Percentiles rank a stretch among this genome's conserved stretches.
Evolutionary conservation across 2,113 vertebrate genomes (phyloP).

Genomic region (Podarcis cretensis): DNA sequence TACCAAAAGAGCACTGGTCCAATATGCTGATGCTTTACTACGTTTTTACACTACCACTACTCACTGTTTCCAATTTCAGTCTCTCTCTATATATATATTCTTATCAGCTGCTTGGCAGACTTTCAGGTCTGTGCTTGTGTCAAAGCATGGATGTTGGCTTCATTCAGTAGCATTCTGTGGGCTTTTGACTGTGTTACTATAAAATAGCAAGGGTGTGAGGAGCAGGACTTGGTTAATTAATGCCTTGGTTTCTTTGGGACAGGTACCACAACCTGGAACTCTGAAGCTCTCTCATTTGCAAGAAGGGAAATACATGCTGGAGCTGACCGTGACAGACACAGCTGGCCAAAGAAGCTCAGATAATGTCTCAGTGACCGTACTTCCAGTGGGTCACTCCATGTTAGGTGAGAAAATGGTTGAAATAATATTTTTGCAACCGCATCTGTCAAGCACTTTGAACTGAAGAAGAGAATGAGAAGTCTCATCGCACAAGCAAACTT

Average conservation of each 20-base stretch:
- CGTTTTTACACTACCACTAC: not conserved
- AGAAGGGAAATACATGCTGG: conserved; percentile 87
- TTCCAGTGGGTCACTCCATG: conserved; percentile 81
- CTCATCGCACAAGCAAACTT: no score
- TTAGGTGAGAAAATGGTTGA: conserved; percentile 77
- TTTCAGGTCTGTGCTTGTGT: not conserved
- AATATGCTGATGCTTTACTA: no score
- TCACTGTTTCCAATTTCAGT: not conserved
- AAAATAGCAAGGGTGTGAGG: not conserved
- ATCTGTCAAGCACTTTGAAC: not conserved
- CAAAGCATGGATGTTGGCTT: not conserved
- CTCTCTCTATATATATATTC: not conserved
- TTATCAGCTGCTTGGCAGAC: not conserved
- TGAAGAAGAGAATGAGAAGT: conserved; percentile 3
- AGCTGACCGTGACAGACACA: conserved; percentile 89
- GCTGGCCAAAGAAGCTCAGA: conserved; percentile 89
- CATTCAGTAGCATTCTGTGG: not conserved
- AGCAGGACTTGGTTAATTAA: not conserved
- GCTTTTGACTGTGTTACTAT: not conserved
- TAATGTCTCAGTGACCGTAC: conserved; percentile 88
- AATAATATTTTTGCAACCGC: not conserved
- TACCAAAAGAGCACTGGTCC: not conserved
- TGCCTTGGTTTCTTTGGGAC: conserved; percentile 15
- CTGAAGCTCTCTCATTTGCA: conserved; percentile 87
- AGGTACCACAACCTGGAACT: conserved; percentile 91